Base-by-base conservation (phyloP, 2,113 vertebrate species). In the Vidua macroura region DNA sequence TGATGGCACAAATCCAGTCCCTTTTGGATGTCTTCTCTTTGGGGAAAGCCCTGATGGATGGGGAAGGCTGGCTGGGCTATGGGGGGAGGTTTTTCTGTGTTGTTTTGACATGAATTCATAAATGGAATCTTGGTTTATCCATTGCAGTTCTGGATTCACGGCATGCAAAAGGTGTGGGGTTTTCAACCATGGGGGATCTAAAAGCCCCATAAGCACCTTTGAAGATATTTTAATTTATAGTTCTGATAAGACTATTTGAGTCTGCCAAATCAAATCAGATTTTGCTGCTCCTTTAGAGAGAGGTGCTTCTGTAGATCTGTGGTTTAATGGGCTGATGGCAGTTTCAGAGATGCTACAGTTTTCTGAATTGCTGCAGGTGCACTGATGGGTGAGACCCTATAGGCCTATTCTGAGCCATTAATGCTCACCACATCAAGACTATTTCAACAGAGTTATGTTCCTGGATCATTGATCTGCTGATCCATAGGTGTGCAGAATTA, bases 361-460 rank as follows among this genome's bases (percentile, higher is more conserved):
- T 83, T 64, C 78, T 92, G 60, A 95, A 95, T 64, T 83, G 85
- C 85, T 90, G n/a, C 56, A 81, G 76, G 39, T 81, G 41, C 82
- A 53, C 53, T 96, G 94, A 94, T 94, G 69, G 41, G 83, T 94
- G 93, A 88, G 73, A 90, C 90, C 72, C 92, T 24, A 3, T 27
- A 66, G 95, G 31, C 79, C 92, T 56, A 68, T 96, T 96, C 27
- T 13, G 72, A 90, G 66, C 64, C 60, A 69, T 86, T 94, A 88
- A 94, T 69, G 86, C 66, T 90, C 85, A 75, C 68, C 39, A 28
- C 58, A 82, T 86, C 73, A 92, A 78, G 92, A 83, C 84, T 95
- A 88, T 94, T 96, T 97, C 88, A 92, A 39, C 55, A 67, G 52
- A 90, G 69, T 88, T 95, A 68, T 70, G 83, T 79, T 92, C 73